A percentile compares a stretch with the other conserved stretches of the same genome.
phyloP scores from a whole-genome alignment of 2,888 invertebrate genomes.

The Calameuta pallipes region DNA sequence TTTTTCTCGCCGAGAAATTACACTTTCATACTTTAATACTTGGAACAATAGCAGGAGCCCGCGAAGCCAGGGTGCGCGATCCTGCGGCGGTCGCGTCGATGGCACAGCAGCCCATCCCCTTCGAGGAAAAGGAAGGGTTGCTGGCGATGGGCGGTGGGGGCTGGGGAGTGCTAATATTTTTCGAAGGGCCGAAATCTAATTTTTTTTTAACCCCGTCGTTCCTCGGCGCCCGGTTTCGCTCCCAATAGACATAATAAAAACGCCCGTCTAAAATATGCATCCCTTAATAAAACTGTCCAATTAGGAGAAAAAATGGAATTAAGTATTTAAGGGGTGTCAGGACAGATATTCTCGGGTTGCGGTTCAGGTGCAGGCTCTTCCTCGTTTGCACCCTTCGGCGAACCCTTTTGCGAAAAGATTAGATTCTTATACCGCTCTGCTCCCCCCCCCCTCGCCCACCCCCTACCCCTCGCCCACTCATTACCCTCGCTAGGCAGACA shows the following conservation, averaged over 20 bases:
- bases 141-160: constrained; percentile 19
- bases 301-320: constrained; percentile 64
- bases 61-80: neutral
- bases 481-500: neutral
- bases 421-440: constrained; percentile 42
- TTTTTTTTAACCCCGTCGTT: constrained; percentile 49
- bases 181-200: constrained; percentile 62
- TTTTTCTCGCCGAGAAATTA: constrained; percentile 49
- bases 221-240: constrained; percentile 36
- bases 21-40: constrained; percentile 60
- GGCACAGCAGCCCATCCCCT: constrained; percentile 10
- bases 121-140: constrained; percentile 12
- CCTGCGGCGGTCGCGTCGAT: neutral
- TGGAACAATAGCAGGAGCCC: constrained; percentile 52
- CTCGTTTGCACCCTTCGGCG: constrained; percentile 26
- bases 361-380: constrained; percentile 32
- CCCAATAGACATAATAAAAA: constrained; percentile 65
- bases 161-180: constrained; percentile 60
- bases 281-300: constrained; percentile 66
- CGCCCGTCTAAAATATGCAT: constrained; percentile 65
- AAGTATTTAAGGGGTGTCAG: constrained; percentile 61
- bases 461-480: neutral
- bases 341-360: constrained; percentile 34
- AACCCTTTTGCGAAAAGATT: constrained; percentile 55
- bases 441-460: neutral